A percentile compares a stretch with the other conserved stretches of the same genome.
Conservation (phyloP, 2,888 invertebrate genomes). For the Hirtodrosophila duncani region DNA sequence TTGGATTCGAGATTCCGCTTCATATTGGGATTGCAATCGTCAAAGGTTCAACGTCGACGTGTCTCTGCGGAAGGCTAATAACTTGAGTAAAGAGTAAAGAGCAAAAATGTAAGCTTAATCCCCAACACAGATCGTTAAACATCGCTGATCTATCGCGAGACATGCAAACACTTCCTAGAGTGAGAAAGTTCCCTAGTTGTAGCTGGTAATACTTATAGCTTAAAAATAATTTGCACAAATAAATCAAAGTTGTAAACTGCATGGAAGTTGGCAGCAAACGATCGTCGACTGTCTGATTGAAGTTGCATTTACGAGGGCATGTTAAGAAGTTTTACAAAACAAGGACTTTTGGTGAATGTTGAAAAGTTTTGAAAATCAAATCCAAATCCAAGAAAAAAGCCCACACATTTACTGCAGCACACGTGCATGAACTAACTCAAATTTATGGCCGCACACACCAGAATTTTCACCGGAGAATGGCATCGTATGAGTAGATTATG, state of each 20-base stretch:
- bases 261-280: conserved; percentile 23
- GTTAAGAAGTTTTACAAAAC: too few species aligned
- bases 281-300: conserved; percentile 6
- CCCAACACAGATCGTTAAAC: conserved; percentile 17
- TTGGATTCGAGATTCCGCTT: conserved; percentile 13
- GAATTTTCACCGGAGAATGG: too few species aligned
- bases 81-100: conserved; percentile 32
- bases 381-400: too few species aligned
- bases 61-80: conserved; percentile 68
- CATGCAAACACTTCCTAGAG: conserved; percentile 55
- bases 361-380: too few species aligned
- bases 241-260: conserved; percentile 67
- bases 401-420: too few species aligned
- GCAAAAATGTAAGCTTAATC: conserved; percentile 31
- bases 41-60: conserved; percentile 35
- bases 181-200: conserved; percentile 26
- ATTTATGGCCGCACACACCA: too few species aligned
- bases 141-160: conserved; percentile 12
- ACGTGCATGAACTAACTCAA: too few species aligned
- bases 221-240: conserved; percentile 66
- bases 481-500: too few species aligned
- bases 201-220: conserved; percentile 52
- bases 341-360: too few species aligned
- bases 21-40: conserved; percentile 37
- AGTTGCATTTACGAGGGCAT: conserved; percentile 4